Evolutionary conservation across 1,140 invertebrate species (phyloP), one percentile per base, ranked within the genome.

Genomic region (Acromyrmex echinatior): DNA sequence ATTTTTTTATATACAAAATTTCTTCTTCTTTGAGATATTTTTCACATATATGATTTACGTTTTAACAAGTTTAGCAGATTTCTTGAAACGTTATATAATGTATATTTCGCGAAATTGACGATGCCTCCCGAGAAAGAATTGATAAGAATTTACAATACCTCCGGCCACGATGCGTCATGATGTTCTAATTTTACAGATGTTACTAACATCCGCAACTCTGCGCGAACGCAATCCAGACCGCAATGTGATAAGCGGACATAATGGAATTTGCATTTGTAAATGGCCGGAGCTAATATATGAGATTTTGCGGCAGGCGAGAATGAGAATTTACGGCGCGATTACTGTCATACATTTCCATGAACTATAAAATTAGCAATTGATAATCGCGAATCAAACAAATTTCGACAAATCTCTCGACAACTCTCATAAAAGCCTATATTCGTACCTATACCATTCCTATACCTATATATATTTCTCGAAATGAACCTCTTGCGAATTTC

Each of bases 181-280:
- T 12, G 53, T 73, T 81, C 66, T 81, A 81, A 81, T 71, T 81
- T 81, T 73, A 73, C 35, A 73, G 53, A 82, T 73, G 25, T 82
- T 82, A 71, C 53, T 73, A 82, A 73, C 35, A 31, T n/a, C 25
- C 31, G 21, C 53, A 58, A 16, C 18, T 10, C 16, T 49, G 21
- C 66, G 18, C 16, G 51, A 18, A 70, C n/a, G 51, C 31, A 70
- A 81, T 81, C 65, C 68, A 35, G 14, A 71, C 65, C 51, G 79
- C 66, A 71, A 81, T 25, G 35, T 73, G 68, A 82, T 60, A 73
- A 60, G 79, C 53, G 79, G 35, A 31, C 35, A 82, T 82, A 73
- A 82, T 82, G 35, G 31, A 81, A 73, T 73, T 73, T 81, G 66
- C 79, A 81, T 81, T 35, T 73, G 53, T 60, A 82, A 73, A 81